Evolutionary conservation across 2,113 vertebrate species (phyloP).

Genomic region (Malurus melanocephalus): DNA sequence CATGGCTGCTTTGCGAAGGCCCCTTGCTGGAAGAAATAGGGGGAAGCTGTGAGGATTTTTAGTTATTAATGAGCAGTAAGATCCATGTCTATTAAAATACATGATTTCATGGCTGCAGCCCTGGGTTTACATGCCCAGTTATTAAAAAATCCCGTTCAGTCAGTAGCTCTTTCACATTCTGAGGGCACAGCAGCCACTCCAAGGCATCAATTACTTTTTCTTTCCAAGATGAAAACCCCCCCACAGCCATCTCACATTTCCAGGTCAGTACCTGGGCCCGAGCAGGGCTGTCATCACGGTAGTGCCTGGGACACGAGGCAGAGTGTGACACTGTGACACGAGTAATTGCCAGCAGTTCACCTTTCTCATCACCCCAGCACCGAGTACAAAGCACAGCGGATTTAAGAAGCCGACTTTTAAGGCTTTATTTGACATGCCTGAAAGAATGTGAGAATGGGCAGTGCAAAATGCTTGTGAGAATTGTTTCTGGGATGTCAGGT

Average conservation of each 20-base stretch:
- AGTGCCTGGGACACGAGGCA: not conserved
- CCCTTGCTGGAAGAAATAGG: not conserved
- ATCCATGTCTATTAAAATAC: not conserved
- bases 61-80: not conserved
- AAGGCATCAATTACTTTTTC: not conserved
- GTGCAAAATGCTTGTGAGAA: not conserved
- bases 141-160: not conserved
- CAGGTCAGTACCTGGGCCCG: not conserved
- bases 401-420: not conserved
- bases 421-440: not conserved
- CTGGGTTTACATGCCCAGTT: not conserved
- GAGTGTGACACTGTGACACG: not conserved
- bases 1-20: not conserved
- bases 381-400: not conserved
- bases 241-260: not conserved
- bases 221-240: not conserved
- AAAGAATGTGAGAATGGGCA: not conserved
- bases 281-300: not conserved
- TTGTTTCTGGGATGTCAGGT: not conserved
- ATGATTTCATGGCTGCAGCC: not conserved
- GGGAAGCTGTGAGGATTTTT: not conserved
- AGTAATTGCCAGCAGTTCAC: not conserved
- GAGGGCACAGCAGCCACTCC: not conserved
- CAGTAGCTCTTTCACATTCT: not conserved
- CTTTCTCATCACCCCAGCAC: not conserved